Base-by-base conservation (phyloP, 2,113 vertebrate species). In the Rhea americana region DNA sequence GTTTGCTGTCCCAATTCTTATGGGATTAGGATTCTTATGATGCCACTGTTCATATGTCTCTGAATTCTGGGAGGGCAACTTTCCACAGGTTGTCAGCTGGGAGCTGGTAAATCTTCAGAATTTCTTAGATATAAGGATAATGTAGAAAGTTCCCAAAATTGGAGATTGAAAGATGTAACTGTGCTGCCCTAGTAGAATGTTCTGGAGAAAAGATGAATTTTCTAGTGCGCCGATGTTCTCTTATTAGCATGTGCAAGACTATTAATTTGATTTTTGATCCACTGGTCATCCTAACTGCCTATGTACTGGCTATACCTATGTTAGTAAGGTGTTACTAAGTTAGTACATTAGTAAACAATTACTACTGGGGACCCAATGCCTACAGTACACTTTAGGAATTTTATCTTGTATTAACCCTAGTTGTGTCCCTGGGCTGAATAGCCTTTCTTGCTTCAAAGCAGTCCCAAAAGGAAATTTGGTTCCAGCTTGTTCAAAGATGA, bases 101-200 rank as follows among this genome's bases (percentile, higher is more conserved):
- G 39, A 88, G 61, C 18, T 43, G 70, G 11, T 47, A 71, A 80
- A 85, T 39, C n/a, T 16, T 67, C 30, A 39, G 45, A 14, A 30
- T 30, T 28, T 37, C 3, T 66, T 84, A 4, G 13, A 37, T 61
- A 71, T 85, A 66, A 66, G 26, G 4, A 22, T 61, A 72, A 88
- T 39, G 13, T 14, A 32, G 1, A 11, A 24, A 59, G 13, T 51
- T 85, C 5, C 14, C 26, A 43, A 58, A 28, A 43, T 21, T 59
- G 37, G 4, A 28, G 5, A 7, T 9, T 74, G 37, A 80, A 90
- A 87, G 9, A 43, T 1, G 0, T 51, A 78, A 32, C 0, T 25
- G 17, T 77, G 35, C 45, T 47, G 45, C 45, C 22, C 9, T 47
- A 35, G 45, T 51, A 45, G 41, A 47, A 8, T 20, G 20, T 32